Conservation (phyloP, 1,140 invertebrate genomes). For the Linepithema humile region DNA sequence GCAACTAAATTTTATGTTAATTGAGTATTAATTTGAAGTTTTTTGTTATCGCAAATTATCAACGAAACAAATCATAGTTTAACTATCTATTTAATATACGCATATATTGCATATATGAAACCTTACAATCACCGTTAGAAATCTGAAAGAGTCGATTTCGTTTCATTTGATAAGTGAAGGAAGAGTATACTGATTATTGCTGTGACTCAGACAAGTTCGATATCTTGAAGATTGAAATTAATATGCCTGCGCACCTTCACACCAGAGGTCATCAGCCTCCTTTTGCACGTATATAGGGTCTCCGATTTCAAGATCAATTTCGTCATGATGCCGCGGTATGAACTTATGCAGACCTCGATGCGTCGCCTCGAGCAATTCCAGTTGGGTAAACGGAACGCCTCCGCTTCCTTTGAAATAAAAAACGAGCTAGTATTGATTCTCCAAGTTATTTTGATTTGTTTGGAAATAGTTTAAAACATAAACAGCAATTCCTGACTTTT, state of each 20-base stretch:
- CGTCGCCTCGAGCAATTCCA: conserved; percentile 96
- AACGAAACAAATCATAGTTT: too few species aligned
- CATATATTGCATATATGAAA: background rate
- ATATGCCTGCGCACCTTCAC: conserved; percentile 89
- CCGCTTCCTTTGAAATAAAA: conserved; percentile 82
- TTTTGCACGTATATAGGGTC: conserved; percentile 98
- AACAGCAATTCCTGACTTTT: conserved; percentile 1
- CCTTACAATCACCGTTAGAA: background rate
- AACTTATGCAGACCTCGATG: conserved; percentile 98
- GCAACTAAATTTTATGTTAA: too few species aligned
- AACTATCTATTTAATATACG: too few species aligned
- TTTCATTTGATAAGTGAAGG: background rate
- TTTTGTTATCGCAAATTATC: too few species aligned
- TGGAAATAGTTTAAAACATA: conserved; percentile 3
- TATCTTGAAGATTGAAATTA: background rate
- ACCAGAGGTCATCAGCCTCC: conserved; percentile 98
- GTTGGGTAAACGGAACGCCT: conserved; percentile 90
- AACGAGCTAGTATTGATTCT: background rate
- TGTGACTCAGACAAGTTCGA: background rate
- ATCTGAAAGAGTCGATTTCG: background rate
- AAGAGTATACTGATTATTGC: background rate
- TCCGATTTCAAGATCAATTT: conserved; percentile 98
- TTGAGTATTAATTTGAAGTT: too few species aligned
- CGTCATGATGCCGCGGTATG: conserved; percentile 96
- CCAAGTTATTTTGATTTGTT: background rate